A percentile compares a stretch with the other conserved stretches of the same genome.
Conservation (phyloP, 2,888 invertebrate genomes). For the Eupithecia dodoneata region DNA sequence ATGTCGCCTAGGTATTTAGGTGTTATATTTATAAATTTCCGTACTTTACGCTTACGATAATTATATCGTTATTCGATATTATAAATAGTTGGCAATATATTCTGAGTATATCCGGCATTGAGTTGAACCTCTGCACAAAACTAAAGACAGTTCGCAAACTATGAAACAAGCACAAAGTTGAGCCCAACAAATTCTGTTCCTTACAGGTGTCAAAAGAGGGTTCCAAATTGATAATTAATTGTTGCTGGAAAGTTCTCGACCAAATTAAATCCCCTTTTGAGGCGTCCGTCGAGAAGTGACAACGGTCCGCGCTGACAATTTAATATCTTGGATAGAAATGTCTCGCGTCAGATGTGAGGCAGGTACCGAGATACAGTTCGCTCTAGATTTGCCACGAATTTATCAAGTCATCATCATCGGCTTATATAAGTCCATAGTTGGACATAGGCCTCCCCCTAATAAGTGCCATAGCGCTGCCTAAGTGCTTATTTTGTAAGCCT, state of each 20-base stretch:
- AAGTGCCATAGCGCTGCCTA: too few relatives aligned
- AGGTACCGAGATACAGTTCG: constrained; percentile 27
- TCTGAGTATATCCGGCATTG: neutral
- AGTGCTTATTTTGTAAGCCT: too few relatives aligned
- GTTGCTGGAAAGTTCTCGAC: constrained; percentile 77
- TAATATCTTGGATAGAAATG: constrained; percentile 78
- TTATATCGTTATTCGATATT: neutral
- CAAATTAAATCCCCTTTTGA: constrained; percentile 81
- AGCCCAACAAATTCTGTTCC: constrained; percentile 44
- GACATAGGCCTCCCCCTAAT: too few relatives aligned
- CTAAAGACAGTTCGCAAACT: neutral
- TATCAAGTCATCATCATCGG: too few relatives aligned
- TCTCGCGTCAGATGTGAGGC: constrained; percentile 48
- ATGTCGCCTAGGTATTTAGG: neutral
- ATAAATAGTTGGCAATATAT: neutral
- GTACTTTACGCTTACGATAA: neutral
- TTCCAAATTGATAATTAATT: constrained; percentile 80
- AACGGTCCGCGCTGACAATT: constrained; percentile 79
- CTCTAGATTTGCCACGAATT: constrained; percentile 5
- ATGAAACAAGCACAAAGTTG: constrained; percentile 33
- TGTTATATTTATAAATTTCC: neutral
- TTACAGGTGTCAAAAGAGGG: constrained; percentile 74
- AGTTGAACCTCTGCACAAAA: neutral
- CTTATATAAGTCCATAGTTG: too few relatives aligned
- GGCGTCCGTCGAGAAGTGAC: constrained; percentile 59